These are phyloP conservation scores for Temnopleurus reevesii DNA, from an alignment of 53 echinoderm and acorn worm species.

Conservation along the genomic window DNA sequence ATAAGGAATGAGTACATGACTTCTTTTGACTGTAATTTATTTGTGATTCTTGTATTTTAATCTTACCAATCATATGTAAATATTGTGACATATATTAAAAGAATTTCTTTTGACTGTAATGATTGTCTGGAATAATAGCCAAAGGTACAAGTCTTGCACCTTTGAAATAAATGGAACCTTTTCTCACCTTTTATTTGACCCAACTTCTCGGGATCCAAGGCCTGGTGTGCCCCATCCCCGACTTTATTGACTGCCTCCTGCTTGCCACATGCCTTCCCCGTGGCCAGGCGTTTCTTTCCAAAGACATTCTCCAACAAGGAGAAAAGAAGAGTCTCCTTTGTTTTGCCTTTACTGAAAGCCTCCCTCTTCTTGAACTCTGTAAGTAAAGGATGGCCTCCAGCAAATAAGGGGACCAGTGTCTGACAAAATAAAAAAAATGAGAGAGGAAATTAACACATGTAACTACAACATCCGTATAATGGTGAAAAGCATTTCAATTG, in stretches of 20 bases:
- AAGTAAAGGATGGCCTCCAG: background rate
- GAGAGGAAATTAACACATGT: no score
- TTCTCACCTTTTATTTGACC: constrained; percentile 8
- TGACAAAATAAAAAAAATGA: background rate
- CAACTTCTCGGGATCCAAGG: background rate
- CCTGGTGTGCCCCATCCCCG: background rate
- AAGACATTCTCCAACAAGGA: background rate
- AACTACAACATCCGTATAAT: no score
- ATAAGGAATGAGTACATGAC: no score
- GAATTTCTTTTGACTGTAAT: no score
- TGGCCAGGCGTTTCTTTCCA: background rate
- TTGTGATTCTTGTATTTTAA: no score
- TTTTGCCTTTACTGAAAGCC: constrained; percentile 17
- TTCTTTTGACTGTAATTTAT: no score
- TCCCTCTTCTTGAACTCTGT: background rate
- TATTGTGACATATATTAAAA: no score
- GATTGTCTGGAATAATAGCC: no score
- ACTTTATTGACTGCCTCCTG: constrained; percentile 10
- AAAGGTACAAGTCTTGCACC: no score
- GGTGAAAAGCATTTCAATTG: no score
- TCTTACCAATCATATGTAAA: no score
- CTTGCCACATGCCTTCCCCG: constrained; percentile 11
- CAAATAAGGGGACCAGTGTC: constrained; percentile 11
- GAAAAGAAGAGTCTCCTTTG: constrained; percentile 4
- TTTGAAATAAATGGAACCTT: background rate